Base-by-base conservation (phyloP, 1,140 invertebrate genomes). In the Anagrus nilaparvatae region DNA sequence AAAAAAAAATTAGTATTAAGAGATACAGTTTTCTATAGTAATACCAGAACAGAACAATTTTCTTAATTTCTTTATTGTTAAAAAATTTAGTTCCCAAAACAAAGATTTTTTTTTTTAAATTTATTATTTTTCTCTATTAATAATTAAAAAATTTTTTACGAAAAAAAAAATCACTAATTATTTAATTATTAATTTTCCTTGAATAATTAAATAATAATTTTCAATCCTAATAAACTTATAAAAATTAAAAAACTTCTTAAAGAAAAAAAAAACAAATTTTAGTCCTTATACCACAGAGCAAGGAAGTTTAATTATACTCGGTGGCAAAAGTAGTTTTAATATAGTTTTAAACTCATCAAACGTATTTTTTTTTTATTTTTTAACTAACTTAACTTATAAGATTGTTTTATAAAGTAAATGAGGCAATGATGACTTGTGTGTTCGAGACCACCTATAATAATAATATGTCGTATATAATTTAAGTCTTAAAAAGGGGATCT, bases 331-430 rank as follows among this genome's bases (percentile, higher is more conserved):
- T n/a, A n/a, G n/a, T n/a, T 62, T 63, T 61, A 60, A 61, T 61
- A 56, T 53, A 60, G 59, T n/a, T 40, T 62, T 59, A 57, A 55
- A 55, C 50, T 51, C 47, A 54, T 60, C 52, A 57, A 60, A 53
- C 58, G n/a, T n/a, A n/a, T n/a, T n/a, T n/a, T n/a, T n/a, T n/a
- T n/a, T n/a, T n/a, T n/a, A n/a, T n/a, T n/a, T n/a, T n/a, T n/a
- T n/a, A n/a, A n/a, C n/a, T n/a, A n/a, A n/a, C n/a, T n/a, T n/a
- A 58, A 48, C 48, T 45, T 54, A 51, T 46, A 53, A 61, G 61
- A 66, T 63, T 66, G 55, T 63, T 63, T 64, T 61, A 57, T 55
- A 49, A 57, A 61, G 56, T 61, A 66, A 66, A 66, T 66, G 61
- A 66, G 63, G 51, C 56, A 60, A 66, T 60, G 60, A 65, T 66